Evolutionary conservation across 2,797 vertebrate genomes (phyloP).

Genomic region (Parotocinclus haroldoi): DNA sequence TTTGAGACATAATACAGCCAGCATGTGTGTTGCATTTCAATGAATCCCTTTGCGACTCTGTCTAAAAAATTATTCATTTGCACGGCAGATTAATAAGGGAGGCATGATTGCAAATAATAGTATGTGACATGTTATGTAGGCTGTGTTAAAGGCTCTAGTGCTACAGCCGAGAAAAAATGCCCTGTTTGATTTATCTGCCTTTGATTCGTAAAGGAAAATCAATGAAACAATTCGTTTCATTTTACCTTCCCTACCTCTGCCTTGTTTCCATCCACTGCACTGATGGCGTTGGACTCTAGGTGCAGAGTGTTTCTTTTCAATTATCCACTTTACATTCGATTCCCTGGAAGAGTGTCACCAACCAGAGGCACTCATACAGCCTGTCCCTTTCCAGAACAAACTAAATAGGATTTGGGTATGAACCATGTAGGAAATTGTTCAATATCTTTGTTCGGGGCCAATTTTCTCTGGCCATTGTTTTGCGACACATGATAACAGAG

Average conservation of each 20-base stretch:
- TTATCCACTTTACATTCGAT: constrained; percentile 92
- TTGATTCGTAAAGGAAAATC: constrained; percentile 87
- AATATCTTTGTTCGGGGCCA: constrained; percentile 81
- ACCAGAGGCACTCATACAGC: constrained; percentile 78
- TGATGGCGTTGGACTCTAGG: constrained; percentile 81
- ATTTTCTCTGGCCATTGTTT: constrained; percentile 81
- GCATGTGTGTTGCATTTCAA: constrained; percentile 54
- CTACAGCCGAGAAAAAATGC: constrained; percentile 76
- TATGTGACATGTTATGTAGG: constrained; percentile 82
- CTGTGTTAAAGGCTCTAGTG: constrained; percentile 67
- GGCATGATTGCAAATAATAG: constrained; percentile 80
- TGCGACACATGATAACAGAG: constrained; percentile 71
- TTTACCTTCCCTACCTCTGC: constrained; percentile 80
- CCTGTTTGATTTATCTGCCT: constrained; percentile 84
- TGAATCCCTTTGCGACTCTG: constrained; percentile 63
- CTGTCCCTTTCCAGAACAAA: constrained; percentile 75
- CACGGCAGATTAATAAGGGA: constrained; percentile 72
- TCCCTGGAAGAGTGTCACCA: constrained; percentile 70
- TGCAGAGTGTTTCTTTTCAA: constrained; percentile 85
- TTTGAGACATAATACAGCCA: constrained; percentile 57
- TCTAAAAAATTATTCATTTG: constrained; percentile 60
- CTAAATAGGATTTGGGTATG: constrained; percentile 92
- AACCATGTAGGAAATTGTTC: constrained; percentile 90
- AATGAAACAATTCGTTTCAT: constrained; percentile 83
- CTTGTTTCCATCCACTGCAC: constrained; percentile 78